phyloP scores from a whole-genome alignment of 2,888 invertebrate genomes.

The Palloptera scutellata region DNA sequence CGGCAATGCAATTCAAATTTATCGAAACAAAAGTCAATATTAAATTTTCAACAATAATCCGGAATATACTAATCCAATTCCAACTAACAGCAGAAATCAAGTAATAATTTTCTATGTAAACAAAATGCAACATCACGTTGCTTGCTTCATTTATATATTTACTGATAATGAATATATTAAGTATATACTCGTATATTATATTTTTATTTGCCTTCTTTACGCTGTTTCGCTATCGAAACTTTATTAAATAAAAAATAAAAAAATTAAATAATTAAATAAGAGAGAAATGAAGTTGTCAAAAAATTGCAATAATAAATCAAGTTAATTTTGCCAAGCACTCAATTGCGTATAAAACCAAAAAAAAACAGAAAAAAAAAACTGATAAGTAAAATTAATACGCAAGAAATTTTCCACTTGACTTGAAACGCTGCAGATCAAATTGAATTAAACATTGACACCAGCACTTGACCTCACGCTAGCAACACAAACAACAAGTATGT shows the following conservation, averaged over 20 bases:
- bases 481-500: background rate
- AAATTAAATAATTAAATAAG: too few relatives aligned
- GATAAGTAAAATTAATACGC: background rate
- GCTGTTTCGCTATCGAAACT: too few relatives aligned
- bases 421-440: background rate
- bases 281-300: too few relatives aligned
- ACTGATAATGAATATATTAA: too few relatives aligned
- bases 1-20: too few relatives aligned
- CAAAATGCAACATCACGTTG: background rate
- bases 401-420: background rate
- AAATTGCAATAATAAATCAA: background rate
- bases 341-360: background rate
- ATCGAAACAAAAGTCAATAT: too few relatives aligned
- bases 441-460: slow-evolving; percentile 14
- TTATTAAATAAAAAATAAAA: too few relatives aligned
- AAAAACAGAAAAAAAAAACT: slow-evolving; percentile 8
- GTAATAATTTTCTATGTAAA: background rate
- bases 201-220: too few relatives aligned
- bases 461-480: slow-evolving; percentile 10
- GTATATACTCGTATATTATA: too few relatives aligned
- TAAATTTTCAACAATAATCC: background rate
- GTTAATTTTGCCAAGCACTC: background rate
- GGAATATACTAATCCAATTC: background rate
- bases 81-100: background rate
- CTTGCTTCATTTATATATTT: background rate